Evolutionary conservation across 2,113 vertebrate species (phyloP), one percentile per base, ranked within the genome.

Genomic region (Psilopsiagon aurifrons): DNA sequence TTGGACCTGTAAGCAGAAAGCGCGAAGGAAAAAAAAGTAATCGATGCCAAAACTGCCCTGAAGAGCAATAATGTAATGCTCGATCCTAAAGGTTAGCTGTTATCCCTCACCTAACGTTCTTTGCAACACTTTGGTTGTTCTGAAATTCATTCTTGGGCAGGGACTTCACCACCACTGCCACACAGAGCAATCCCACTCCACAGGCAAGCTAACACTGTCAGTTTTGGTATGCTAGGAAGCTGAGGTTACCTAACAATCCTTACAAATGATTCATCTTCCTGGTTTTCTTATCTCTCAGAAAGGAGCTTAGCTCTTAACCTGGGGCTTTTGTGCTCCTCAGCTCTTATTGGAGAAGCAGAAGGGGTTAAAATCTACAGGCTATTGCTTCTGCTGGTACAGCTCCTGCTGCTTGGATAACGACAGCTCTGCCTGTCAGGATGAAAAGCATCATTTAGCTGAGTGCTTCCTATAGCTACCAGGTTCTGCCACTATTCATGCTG

Each of bases 401-500:
- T 95, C 90, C 82, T 91, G 60, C 80, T 95, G 90, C 25, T 73
- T 60, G 51, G 83, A 12, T 55, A 57, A 92, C 52, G 51, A 87
- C 79, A 90, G 69, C 31, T 62, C 35, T 79, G 52, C 69, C 83
- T 90, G 52, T 84, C 66, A 68, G 68, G 46, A 39, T 35, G 46
- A 85, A 83, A 86, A 93, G 68, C 55, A 67, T 28, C 64, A 82
- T 17, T 93, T 88, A 79, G 51, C 84, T 79, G 49, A 44, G 28
- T 1, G 0, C 55, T 83, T 92, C 75, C 75, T 63, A 33, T 49
- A 47, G 62, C 54, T 68, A 80, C 44, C 55, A 35, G 47, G 70
- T 51, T 86, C 28, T 16, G 4, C 77, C 82, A 60, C 68, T 20
- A 5, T 27, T 70, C 54, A 19, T 0, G 1, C 25, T 70, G 79